These are phyloP conservation scores for Phaonia tiefii DNA, from an alignment of 2,888 invertebrate genomes.

Conservation along the genomic window DNA sequence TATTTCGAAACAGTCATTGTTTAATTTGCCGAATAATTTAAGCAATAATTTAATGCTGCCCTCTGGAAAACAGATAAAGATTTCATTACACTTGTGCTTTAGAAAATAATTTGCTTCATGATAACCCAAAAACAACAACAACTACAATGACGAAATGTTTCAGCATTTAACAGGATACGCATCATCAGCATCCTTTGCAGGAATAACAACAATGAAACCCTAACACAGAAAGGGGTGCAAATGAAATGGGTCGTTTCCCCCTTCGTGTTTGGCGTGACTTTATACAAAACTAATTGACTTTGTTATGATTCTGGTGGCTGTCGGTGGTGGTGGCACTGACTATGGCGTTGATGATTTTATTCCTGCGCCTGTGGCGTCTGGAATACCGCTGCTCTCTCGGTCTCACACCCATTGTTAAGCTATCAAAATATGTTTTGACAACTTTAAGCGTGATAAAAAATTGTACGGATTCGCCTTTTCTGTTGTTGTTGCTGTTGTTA, in stretches of 20 bases:
- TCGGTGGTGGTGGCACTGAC: conserved; percentile 51
- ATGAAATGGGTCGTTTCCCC: background rate
- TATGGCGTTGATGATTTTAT: conserved; percentile 16
- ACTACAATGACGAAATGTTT: conserved; percentile 6
- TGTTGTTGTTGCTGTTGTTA: conserved; percentile 31
- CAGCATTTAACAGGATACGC: conserved; percentile 26
- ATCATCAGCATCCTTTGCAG: conserved; percentile 3
- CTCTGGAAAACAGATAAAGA: background rate
- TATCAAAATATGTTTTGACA: conserved; percentile 80
- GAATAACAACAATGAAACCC: too few species aligned
- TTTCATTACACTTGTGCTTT: conserved; percentile 59
- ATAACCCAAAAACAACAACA: conserved; percentile 43
- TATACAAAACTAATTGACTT: conserved; percentile 54
- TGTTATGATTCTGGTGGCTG: conserved; percentile 1
- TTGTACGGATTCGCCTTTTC: conserved; percentile 63
- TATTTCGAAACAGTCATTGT: conserved; percentile 40
- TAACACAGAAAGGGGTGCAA: conserved; percentile 8
- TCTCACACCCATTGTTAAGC: background rate
- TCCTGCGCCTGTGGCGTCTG: background rate
- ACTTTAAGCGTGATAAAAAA: conserved; percentile 77
- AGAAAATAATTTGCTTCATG: conserved; percentile 52
- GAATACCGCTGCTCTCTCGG: background rate
- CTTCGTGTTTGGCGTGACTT: background rate
- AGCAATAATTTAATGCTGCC: conserved; percentile 32
- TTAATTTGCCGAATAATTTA: conserved; percentile 56